Percentiles rank a stretch among this genome's conserved stretches.
These are phyloP conservation scores for Microtus oregoni DNA, from an alignment of 2,113 vertebrate genomes.

Conservation along the genomic window DNA sequence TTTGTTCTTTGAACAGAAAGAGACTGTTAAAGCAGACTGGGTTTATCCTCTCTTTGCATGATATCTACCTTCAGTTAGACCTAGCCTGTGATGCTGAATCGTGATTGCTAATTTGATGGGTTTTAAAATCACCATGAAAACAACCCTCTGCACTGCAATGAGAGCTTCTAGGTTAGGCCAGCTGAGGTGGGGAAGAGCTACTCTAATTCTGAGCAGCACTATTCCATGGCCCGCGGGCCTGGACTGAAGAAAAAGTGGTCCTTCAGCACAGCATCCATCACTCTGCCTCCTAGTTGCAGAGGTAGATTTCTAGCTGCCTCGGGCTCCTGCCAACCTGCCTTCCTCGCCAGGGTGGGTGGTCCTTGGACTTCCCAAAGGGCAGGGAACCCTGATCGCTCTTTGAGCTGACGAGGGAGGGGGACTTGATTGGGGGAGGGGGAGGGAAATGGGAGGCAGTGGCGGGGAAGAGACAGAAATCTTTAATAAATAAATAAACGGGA, in stretches of 20 bases:
- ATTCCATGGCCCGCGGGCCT: neutral
- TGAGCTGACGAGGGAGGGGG: too few relatives aligned
- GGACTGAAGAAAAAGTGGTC: neutral
- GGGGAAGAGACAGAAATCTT: too few relatives aligned
- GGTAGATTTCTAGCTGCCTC: too few relatives aligned
- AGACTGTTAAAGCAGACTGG: neutral
- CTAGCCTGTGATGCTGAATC: neutral
- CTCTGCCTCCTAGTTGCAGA: neutral
- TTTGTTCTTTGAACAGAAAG: conserved; percentile 49
- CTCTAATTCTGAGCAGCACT: neutral
- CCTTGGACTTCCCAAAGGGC: too few relatives aligned
- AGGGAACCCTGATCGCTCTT: too few relatives aligned
- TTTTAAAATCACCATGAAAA: neutral
- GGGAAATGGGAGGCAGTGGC: too few relatives aligned
- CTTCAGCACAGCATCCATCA: neutral
- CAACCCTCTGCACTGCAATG: neutral
- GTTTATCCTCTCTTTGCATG: neutral
- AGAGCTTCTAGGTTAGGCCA: neutral
- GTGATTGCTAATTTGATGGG: neutral
- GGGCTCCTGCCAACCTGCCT: neutral
- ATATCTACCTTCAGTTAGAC: neutral
- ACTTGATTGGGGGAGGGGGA: too few relatives aligned
- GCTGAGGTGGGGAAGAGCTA: neutral
- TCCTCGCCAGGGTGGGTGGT: neutral
- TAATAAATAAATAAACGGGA: too few relatives aligned